Conservation (phyloP, 2,797 vertebrate species). For the Notoglanidium macrostoma region DNA sequence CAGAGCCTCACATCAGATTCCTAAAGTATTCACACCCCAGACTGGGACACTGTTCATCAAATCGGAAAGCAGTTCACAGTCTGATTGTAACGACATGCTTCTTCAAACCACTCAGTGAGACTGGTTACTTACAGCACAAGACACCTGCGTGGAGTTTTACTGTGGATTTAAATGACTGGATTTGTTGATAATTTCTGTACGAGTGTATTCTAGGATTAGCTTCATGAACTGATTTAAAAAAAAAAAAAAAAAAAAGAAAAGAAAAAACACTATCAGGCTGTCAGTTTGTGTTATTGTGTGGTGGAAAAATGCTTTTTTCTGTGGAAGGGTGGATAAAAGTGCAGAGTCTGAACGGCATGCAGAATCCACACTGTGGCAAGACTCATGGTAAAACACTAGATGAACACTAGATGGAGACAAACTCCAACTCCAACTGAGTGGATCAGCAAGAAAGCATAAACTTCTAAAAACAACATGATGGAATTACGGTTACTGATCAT, state of each 20-base stretch:
- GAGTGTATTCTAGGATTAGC: background rate
- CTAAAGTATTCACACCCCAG: background rate
- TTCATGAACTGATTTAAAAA: background rate
- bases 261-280: background rate
- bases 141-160: background rate
- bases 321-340: background rate
- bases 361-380: background rate
- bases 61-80: background rate
- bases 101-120: background rate
- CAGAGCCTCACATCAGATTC: background rate
- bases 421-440: background rate
- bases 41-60: conserved; percentile 12
- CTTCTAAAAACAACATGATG: background rate
- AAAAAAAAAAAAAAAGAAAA: background rate
- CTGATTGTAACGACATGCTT: background rate
- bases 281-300: background rate
- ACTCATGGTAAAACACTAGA: background rate
- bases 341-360: background rate
- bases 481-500: background rate
- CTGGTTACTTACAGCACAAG: background rate
- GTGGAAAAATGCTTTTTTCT: background rate
- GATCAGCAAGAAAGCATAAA: background rate
- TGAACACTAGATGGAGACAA: conserved; percentile 68
- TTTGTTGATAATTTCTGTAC: background rate
- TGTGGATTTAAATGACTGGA: background rate